These are phyloP conservation scores for Cliona cf. orientalis DNA, from an alignment of 37 sponge, comb jelly and placozoan species.

Conservation along the genomic window DNA sequence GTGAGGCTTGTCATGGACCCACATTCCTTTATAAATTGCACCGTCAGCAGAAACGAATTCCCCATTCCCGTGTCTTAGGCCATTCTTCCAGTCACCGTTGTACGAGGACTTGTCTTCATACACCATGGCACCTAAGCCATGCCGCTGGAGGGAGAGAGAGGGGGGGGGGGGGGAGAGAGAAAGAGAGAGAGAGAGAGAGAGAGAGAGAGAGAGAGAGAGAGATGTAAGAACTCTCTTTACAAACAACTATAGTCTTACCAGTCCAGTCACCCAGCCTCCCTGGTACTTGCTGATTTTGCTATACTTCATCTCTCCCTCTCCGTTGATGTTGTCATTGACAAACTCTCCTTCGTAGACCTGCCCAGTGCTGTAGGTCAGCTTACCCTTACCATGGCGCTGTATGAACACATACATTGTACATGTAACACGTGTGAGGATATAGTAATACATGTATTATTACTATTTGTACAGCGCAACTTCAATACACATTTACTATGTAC, in stretches of 20 bases:
- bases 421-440: no score
- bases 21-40: constrained; percentile 74
- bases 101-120: constrained; percentile 76
- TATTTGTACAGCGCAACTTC: no score
- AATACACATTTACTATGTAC: no score
- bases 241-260: no score
- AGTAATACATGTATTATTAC: no score
- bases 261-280: constrained; percentile 78
- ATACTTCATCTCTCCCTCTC: constrained; percentile 90
- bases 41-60: constrained; percentile 66
- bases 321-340: constrained; percentile 55
- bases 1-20: constrained; percentile 75
- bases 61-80: constrained; percentile 83
- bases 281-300: constrained; percentile 65
- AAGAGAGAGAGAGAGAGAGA: background rate
- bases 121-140: constrained; percentile 81
- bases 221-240: no score
- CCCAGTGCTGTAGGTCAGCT: constrained; percentile 59
- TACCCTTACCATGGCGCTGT: constrained; percentile 76
- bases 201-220: background rate
- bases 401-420: no score
- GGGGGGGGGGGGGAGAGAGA: background rate
- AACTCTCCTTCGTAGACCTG: constrained; percentile 73
- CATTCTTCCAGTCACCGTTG: constrained; percentile 82
- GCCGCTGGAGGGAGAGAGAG: constrained; percentile 43